Evolutionary conservation across 2,888 invertebrate genomes (phyloP), one percentile per base, ranked within the genome.

Genomic region (Caenorhabditis sulstoni): DNA sequence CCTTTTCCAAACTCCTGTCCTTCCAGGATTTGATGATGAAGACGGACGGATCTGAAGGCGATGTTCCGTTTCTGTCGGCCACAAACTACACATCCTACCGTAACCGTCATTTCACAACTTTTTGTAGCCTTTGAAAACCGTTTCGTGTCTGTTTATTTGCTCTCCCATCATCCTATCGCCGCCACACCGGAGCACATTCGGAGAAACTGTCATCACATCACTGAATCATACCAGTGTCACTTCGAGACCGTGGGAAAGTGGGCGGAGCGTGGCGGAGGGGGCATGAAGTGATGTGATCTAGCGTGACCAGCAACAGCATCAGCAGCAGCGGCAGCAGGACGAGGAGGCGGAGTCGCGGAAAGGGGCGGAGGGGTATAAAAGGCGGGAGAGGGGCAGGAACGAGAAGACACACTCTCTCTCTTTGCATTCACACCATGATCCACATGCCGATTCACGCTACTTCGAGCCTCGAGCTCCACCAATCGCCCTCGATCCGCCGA

Each of bases 401-500:
- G 39, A 39, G 70, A 62, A 70, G 53, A 55, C 62, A 64, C 47
- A 52, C 61, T 22, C 53, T 39, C 52, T 55, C 57, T 67, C 57
- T 20, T 23, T 47, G 12, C 57, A 11, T 7, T 35, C 35, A n/a
- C 62, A 71, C 53, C 35, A 70, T 71, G 71, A 71, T 71, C 49
- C 71, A 71, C 71, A 71, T 71, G 71, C 71, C 71, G 41, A 62
- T 71, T 41, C 71, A 71, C 64, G 62, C 62, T 57, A 53, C 71
- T 18, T 64, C 71, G 44, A 71, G 71, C 71, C 62, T 71, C 39
- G 71, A 71, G 64, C 71, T 71, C 41, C 71, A 71, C 29, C 71
- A 71, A 55, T 57, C 71, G 8, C 12, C 52, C 14, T 39, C 61
- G 4, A 49, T 64, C 23, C 71, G 64, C 45, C 52, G 71, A 41